Base-by-base conservation (phyloP, 2,888 invertebrate species). In the Xylota sylvarum region DNA sequence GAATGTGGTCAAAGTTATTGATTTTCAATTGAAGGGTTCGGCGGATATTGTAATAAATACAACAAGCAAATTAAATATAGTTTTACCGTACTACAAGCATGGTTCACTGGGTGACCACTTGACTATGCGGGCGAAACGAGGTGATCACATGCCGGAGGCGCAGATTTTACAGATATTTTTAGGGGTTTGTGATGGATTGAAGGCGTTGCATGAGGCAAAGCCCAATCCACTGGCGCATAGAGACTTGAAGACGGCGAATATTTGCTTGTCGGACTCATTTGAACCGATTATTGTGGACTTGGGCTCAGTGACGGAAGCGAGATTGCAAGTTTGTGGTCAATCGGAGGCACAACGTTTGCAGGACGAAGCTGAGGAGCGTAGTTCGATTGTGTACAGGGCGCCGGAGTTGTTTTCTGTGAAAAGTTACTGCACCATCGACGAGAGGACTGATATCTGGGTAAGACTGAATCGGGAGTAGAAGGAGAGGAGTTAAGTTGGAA, bases 341-440 rank as follows among this genome's bases (percentile, higher is more conserved):
- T 94, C 94, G 48, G 96, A 95, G 88, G 96, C 96, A 0, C 95
- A 96, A 89, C 93, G 94, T 32, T 91, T 96, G 52, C 95, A 97
- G 92, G 98, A 98, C 90, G 92, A 95, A 65, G 97, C 97, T 0
- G 96, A 96, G 62, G 97, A 97, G 92, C 94, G 96, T 82, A 97
- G 97, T 91, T 96, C 97, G 27, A 97, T 98, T 96, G 95, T 97
- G 3, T 98, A 97, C 90, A 93, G 97, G 89, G 97, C 97, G 0
- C 98, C 98, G 0, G 98, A 98, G 92, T 93, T 98, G 64, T 98
- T 98, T 90, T 95, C 95, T 89, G 97, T 97, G 9, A 96, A 97
- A 92, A 95, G 95, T 80, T 96, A 96, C 89, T 95, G 96, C 89
- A 95, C 95, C 89, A 94, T 98, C 73, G 97, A 97, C 91, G 96